These are phyloP conservation scores for Epicauta chinensis DNA, from an alignment of 1,140 invertebrate genomes.

Conservation along the genomic window DNA sequence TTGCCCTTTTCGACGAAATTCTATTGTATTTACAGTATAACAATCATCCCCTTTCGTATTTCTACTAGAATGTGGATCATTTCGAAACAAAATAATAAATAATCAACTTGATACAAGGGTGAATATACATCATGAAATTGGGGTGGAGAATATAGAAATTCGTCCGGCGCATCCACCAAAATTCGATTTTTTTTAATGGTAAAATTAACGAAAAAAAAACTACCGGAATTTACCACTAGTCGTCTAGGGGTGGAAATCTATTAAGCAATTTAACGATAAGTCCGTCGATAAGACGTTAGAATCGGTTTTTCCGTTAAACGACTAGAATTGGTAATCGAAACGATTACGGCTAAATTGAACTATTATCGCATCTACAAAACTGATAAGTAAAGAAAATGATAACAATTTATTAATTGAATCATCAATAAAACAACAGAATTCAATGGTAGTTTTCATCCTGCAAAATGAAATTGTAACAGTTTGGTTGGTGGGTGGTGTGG, in stretches of 20 bases:
- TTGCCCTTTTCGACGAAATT: background rate
- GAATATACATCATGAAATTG: too few species aligned
- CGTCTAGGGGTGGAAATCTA: slow-evolving; percentile 1
- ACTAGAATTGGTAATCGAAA: slow-evolving; percentile 31
- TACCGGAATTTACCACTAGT: too few species aligned
- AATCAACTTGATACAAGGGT: too few species aligned
- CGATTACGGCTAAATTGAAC: slow-evolving; percentile 31
- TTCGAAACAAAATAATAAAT: background rate
- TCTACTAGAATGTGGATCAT: background rate
- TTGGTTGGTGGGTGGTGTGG: too few species aligned
- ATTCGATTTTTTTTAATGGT: background rate
- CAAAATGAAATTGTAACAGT: too few species aligned
- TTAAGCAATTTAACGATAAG: slow-evolving; percentile 25
- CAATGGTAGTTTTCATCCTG: too few species aligned
- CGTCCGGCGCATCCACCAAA: slow-evolving; percentile 8
- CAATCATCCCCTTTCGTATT: background rate
- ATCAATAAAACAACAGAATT: too few species aligned
- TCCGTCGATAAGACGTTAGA: slow-evolving; percentile 27
- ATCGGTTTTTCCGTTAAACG: slow-evolving; percentile 35
- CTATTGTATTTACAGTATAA: too few species aligned
- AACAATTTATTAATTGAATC: too few species aligned
- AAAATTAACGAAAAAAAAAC: too few species aligned
- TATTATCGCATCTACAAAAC: slow-evolving; percentile 14
- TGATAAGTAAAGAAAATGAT: background rate
- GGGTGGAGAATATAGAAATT: too few species aligned